Percentiles rank a stretch among this genome's conserved stretches.
These are phyloP conservation scores for Plecotus auritus DNA, from an alignment of 2,113 vertebrate species.

Conservation along the genomic window DNA sequence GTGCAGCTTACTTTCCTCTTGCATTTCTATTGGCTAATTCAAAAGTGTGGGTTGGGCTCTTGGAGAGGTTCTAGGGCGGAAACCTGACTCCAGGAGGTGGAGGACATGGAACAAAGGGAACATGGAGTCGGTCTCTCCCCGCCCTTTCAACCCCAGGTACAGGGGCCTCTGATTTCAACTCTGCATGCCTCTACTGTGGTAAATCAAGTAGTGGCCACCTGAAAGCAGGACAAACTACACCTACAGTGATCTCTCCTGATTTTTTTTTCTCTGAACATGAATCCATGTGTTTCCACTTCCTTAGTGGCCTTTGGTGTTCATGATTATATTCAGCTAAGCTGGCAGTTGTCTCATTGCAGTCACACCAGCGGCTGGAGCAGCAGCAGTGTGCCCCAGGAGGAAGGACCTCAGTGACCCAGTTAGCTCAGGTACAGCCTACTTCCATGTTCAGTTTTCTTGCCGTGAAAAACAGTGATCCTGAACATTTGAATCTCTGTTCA, in stretches of 20 bases:
- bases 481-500: background rate
- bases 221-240: background rate
- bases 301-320: background rate
- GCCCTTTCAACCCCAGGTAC: rapidly evolving
- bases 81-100: too few species aligned
- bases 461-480: background rate
- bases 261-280: background rate
- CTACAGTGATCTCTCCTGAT: background rate
- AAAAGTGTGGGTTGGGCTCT: too few species aligned
- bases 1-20: too few species aligned
- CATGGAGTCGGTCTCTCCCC: too few species aligned
- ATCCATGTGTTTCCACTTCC: background rate
- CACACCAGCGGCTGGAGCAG: conserved; percentile 19
- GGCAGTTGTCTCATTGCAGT: conserved; percentile 57
- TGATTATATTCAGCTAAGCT: background rate
- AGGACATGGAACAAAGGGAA: too few species aligned
- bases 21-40: too few species aligned
- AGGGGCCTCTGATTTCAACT: background rate
- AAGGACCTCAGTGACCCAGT: conserved; percentile 79
- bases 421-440: conserved; percentile 85
- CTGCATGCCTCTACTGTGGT: background rate
- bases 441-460: background rate
- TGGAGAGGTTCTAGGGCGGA: too few species aligned
- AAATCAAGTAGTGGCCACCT: background rate
- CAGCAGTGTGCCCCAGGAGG: conserved; percentile 49